Conservation (phyloP, 2,888 invertebrate species). For the Globia sparganii region DNA sequence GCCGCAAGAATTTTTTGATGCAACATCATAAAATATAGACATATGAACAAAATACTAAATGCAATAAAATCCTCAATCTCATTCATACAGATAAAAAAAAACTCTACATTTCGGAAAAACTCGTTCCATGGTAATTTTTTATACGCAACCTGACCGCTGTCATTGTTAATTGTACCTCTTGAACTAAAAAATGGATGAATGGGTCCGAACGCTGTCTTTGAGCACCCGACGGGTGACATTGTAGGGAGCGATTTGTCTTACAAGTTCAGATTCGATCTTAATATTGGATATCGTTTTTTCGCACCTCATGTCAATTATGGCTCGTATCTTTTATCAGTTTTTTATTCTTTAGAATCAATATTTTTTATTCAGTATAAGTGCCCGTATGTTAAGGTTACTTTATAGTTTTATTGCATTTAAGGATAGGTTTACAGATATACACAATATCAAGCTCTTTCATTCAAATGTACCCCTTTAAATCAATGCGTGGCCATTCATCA, state of each 20-base stretch:
- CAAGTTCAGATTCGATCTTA: constrained; percentile 84
- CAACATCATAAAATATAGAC: constrained; percentile 86
- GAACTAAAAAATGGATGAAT: constrained; percentile 87
- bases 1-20: constrained; percentile 79
- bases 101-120: constrained; percentile 79
- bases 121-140: constrained; percentile 79
- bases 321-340: constrained; percentile 60
- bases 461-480: constrained; percentile 86
- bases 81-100: constrained; percentile 77
- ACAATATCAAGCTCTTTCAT: constrained; percentile 78
- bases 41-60: constrained; percentile 86
- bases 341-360: constrained; percentile 41
- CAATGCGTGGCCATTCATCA: constrained; percentile 86
- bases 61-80: constrained; percentile 83
- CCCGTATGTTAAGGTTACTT: constrained; percentile 69
- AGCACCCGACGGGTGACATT: constrained; percentile 87
- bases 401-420: constrained; percentile 83
- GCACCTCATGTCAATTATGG: constrained; percentile 81
- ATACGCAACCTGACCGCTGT: constrained; percentile 86
- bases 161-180: constrained; percentile 85
- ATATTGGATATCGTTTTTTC: constrained; percentile 83
- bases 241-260: constrained; percentile 87
- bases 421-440: constrained; percentile 77
- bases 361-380: constrained; percentile 60
- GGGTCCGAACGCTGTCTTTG: constrained; percentile 77